Percentiles rank a stretch among this genome's conserved stretches.
Conservation (phyloP, 2,888 invertebrate species). For the Flexamia atlantica region DNA sequence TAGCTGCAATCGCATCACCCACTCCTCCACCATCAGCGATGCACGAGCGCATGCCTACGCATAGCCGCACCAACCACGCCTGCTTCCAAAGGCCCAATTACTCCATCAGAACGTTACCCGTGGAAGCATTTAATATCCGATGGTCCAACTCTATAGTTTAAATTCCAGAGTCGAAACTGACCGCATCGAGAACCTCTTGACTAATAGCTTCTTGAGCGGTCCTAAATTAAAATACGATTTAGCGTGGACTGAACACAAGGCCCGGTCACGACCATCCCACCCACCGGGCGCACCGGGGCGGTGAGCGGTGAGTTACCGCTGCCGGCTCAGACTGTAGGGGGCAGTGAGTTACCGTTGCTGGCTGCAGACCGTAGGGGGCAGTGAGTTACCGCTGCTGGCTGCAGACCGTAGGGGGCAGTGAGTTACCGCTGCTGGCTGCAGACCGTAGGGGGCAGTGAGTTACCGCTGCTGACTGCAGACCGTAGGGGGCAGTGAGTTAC, state of each 20-base stretch:
- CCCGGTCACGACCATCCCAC: constrained; percentile 27
- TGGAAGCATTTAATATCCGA: constrained; percentile 7
- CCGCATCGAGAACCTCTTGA: constrained; percentile 36
- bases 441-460: no score
- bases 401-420: no score
- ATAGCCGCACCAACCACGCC: background rate
- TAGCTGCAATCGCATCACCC: no score
- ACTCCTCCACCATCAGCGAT: background rate
- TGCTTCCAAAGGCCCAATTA: constrained; percentile 3
- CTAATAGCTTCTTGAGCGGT: constrained; percentile 45
- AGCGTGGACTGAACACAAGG: constrained; percentile 19
- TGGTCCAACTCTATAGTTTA: constrained; percentile 32
- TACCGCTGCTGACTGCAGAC: no score
- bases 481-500: no score
- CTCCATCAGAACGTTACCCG: constrained; percentile 35
- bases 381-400: background rate
- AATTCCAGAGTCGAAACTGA: constrained; percentile 35
- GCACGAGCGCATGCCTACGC: background rate
- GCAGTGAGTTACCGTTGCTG: background rate
- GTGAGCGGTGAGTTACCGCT: background rate
- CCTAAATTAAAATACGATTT: constrained; percentile 43
- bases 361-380: background rate
- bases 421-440: no score
- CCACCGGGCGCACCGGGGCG: background rate
- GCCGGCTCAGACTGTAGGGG: background rate